Base-by-base conservation (phyloP, 2,888 invertebrate genomes). In the Osmoderma eremita region DNA sequence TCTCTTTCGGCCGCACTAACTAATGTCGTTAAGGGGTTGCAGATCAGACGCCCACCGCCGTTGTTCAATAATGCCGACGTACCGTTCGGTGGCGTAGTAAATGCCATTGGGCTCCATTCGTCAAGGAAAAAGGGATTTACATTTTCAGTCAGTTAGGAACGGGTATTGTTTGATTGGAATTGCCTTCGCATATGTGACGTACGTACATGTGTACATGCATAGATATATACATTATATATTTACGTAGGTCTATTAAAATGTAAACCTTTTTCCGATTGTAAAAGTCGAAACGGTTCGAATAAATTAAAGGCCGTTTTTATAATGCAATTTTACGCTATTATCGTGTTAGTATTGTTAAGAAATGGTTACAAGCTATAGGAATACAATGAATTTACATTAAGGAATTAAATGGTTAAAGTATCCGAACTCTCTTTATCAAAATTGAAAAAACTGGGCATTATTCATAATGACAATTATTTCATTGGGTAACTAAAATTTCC, bases 11-110 rank as follows among this genome's bases (percentile, higher is more conserved):
- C 30, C 15, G 30, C 30, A 24, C 70, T 68, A 72, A 76, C 77
- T 77, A 77, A 81, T 79, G 79, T 80, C 79, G 78, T 80, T 80
- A 79, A 79, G 80, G 80, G 81, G 77, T 78, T 76, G 58, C 45
- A 30, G 45, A 73, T 67, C 71, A 71, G 74, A 77, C 81, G 81
- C 81, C 81, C 80, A 81, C 81, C 78, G 78, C 78, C 76, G 77
- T 77, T 78, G 78, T 76, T 74, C 74, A 66, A 66, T 58, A 58
- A 58, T 61, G 45, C 36, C 24, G 45, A 24, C 53, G 53, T 15
- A 30, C 30, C 30, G 30, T 30, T 30, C 6, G 30, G 30, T 30
- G 30, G 30, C 45, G 24, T 45, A 17, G 45, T 61, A 15, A 45
- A 61, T 61, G 24, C 45, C 45, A 61, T n/a, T 41, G 42, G 30